Conservation (phyloP, 1,140 invertebrate genomes). For the Diabrotica undecimpunctata region DNA sequence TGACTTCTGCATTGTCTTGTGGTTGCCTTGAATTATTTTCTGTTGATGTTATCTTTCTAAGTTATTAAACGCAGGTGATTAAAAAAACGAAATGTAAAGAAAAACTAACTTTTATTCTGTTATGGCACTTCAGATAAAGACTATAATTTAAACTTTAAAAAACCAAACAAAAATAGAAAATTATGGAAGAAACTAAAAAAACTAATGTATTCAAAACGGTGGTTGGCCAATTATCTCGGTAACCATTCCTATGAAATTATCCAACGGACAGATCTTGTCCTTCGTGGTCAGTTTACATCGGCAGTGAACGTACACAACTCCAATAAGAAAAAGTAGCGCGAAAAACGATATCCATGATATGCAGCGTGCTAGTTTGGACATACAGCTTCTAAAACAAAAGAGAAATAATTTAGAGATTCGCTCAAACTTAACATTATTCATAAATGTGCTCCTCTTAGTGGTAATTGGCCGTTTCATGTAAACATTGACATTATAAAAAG, state of each 20-base stretch:
- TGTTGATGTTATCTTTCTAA: no score
- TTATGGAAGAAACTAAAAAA: conserved; percentile 11
- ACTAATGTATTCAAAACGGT: conserved; percentile 14
- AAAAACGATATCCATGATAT: neutral
- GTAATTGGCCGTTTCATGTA: no score
- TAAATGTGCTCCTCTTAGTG: no score
- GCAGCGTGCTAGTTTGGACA: neutral
- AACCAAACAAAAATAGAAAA: conserved; percentile 9
- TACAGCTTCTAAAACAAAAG: conserved; percentile 1
- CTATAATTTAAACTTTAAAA: conserved; percentile 5
- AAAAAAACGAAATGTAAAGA: no score
- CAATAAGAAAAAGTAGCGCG: neutral
- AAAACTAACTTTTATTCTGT: neutral
- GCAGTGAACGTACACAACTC: conserved; percentile 10
- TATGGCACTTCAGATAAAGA: neutral
- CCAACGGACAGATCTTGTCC: conserved; percentile 13
- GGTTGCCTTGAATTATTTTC: no score
- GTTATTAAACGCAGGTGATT: no score
- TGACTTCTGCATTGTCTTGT: no score
- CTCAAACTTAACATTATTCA: no score
- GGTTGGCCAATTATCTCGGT: conserved; percentile 1
- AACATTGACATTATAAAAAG: no score
- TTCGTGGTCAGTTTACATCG: conserved; percentile 12
- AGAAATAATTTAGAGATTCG: neutral
- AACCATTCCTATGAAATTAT: conserved; percentile 15